Percentiles rank a stretch among this genome's conserved stretches.
These are phyloP conservation scores for Galleria mellonella DNA, from an alignment of 1,140 invertebrate genomes.

Conservation along the genomic window DNA sequence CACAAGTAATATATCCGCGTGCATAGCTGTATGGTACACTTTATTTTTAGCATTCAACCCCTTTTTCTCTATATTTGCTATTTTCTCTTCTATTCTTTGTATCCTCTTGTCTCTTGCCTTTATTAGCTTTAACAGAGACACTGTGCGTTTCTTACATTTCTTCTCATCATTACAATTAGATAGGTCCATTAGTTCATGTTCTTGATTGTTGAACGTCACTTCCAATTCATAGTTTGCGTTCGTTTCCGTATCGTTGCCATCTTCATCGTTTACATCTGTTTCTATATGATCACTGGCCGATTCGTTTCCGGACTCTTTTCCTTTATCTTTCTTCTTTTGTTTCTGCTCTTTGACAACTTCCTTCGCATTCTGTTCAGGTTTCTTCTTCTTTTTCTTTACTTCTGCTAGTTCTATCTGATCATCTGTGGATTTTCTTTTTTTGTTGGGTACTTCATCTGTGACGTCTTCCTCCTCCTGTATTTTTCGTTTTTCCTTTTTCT, in stretches of 20 bases:
- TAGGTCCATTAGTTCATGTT: conserved; percentile 39
- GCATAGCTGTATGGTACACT: conserved; percentile 48
- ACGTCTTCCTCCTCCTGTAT: background rate
- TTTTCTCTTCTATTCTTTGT: conserved; percentile 37
- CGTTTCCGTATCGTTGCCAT: conserved; percentile 21
- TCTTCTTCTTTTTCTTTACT: conserved; percentile 19
- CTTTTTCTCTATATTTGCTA: conserved; percentile 35
- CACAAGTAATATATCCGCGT: conserved; percentile 35
- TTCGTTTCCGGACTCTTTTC: conserved; percentile 27
- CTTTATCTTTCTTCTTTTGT: conserved; percentile 11
- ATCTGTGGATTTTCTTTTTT: background rate
- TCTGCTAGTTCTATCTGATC: background rate
- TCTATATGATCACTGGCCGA: conserved; percentile 40
- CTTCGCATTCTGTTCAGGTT: conserved; percentile 11
- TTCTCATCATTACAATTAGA: conserved; percentile 33
- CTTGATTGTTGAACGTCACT: conserved; percentile 33
- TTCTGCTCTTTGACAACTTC: conserved; percentile 2
- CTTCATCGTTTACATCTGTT: conserved; percentile 36
- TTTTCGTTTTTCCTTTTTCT: background rate
- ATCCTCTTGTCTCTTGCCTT: conserved; percentile 28
- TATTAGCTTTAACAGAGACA: conserved; percentile 32
- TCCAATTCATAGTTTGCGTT: conserved; percentile 14
- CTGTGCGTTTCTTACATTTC: conserved; percentile 38
- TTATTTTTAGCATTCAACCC: conserved; percentile 42
- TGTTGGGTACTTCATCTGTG: background rate